Evolutionary conservation across 2,113 vertebrate species (phyloP).

Genomic region (Camelus bactrianus): DNA sequence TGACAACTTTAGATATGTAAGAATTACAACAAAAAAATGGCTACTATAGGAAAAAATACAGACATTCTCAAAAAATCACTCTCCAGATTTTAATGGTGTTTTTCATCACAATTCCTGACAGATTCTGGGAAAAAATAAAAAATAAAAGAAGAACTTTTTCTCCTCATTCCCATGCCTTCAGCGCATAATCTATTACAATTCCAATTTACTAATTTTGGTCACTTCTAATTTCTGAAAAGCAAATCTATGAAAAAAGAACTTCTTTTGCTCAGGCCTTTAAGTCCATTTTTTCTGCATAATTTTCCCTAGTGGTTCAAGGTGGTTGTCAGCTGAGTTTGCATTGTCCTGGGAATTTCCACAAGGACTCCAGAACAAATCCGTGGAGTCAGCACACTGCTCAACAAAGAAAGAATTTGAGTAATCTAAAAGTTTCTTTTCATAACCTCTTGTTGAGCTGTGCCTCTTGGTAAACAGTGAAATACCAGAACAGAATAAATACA

Average conservation of each 20-base stretch:
- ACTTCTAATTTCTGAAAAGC: slow-evolving; percentile 7
- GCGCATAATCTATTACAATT: not conserved
- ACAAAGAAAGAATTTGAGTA: not conserved
- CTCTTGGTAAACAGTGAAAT: not conserved
- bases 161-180: not conserved
- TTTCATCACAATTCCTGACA: not conserved
- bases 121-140: not conserved
- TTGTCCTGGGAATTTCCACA: not conserved
- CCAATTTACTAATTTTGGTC: not conserved
- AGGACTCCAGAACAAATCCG: not conserved
- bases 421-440: slow-evolving; percentile 1
- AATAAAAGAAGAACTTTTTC: not conserved
- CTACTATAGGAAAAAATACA: not conserved
- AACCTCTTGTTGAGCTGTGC: not conserved
- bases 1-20: not conserved
- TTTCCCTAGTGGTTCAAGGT: not conserved
- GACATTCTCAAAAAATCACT: not conserved
- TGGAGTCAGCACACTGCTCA: not conserved
- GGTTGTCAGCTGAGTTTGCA: not conserved
- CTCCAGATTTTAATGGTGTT: not conserved
- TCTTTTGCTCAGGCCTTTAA: not conserved
- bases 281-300: not conserved
- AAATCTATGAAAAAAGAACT: not conserved
- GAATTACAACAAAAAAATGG: not conserved
- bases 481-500: not conserved